These are phyloP conservation scores for Ceyx margarethae DNA, from an alignment of 2,113 vertebrate species.

Conservation along the genomic window DNA sequence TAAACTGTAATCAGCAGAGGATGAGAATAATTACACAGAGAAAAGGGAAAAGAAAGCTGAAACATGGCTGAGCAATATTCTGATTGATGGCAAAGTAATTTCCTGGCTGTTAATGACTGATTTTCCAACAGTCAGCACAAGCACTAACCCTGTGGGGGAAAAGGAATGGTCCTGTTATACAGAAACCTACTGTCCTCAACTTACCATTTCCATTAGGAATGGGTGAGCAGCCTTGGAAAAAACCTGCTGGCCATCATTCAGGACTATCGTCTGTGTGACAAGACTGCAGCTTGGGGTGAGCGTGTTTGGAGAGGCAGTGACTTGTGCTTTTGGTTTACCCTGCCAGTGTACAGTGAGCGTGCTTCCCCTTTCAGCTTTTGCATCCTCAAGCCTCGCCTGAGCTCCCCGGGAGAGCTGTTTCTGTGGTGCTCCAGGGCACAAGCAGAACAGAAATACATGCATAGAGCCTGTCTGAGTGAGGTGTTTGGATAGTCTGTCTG, in stretches of 20 bases:
- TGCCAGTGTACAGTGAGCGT: rapidly evolving
- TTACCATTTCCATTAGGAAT: constrained; percentile 19
- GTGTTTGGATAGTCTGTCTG: not conserved
- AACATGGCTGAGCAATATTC: constrained; percentile 76
- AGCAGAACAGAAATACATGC: not conserved
- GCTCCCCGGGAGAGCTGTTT: not conserved
- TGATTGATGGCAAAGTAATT: constrained; percentile 82
- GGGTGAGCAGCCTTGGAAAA: not conserved
- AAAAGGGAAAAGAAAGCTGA: constrained; percentile 58
- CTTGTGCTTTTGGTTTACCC: not conserved
- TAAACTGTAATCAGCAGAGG: constrained; percentile 78
- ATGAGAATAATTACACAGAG: constrained; percentile 78
- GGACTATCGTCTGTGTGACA: not conserved
- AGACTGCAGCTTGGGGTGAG: not conserved
- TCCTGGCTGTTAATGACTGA: constrained; percentile 78
- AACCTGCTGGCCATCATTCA: rapidly evolving
- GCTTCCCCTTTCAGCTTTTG: not conserved
- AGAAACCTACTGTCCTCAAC: constrained; percentile 60
- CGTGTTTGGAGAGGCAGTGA: not conserved
- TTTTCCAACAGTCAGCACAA: constrained; percentile 78
- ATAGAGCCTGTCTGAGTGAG: not conserved
- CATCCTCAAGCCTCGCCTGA: not conserved
- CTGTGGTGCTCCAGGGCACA: not conserved
- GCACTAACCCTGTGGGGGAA: constrained; percentile 48
- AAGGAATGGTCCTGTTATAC: constrained; percentile 24